Evolutionary conservation across 2,113 vertebrate species (phyloP).

Genomic region (Coracopsis vasa): DNA sequence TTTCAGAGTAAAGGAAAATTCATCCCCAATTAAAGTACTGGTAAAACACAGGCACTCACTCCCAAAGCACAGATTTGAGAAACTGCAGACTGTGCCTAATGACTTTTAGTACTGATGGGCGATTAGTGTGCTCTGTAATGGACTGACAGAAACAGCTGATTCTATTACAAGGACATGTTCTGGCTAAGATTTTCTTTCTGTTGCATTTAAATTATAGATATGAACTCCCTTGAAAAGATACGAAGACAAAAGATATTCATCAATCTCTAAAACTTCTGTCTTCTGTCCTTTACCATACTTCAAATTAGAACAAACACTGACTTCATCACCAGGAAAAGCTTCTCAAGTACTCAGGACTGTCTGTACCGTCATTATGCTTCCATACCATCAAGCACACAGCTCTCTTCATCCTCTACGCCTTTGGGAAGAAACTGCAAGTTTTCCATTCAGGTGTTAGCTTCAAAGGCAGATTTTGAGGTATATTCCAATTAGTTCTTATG

Average conservation of each 20-base stretch:
- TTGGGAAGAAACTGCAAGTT: not conserved
- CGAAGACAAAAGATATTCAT: conserved; percentile 17
- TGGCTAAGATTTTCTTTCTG: conserved; percentile 37
- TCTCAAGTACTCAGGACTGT: not conserved
- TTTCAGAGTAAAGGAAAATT: conserved; percentile 38
- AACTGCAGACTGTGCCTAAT: conserved; percentile 65
- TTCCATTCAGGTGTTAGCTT: not conserved
- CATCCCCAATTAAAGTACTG: conserved; percentile 14
- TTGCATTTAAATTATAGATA: conserved; percentile 39
- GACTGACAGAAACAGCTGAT: conserved; percentile 60
- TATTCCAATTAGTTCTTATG: not conserved
- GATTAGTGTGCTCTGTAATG: conserved; percentile 55
- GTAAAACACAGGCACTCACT: conserved; percentile 34
- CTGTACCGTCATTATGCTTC: not conserved
- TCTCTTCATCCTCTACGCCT: not conserved
- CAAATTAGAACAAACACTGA: conserved; percentile 18
- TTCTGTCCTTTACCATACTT: not conserved
- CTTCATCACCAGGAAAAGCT: not conserved
- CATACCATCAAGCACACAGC: not conserved
- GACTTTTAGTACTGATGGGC: conserved; percentile 49
- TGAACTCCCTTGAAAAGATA: not conserved
- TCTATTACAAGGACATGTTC: conserved; percentile 56
- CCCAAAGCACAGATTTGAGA: conserved; percentile 49
- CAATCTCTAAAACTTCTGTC: not conserved
- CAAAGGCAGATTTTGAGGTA: not conserved